A percentile compares a stretch with the other conserved stretches of the same genome.
phyloP scores from a whole-genome alignment of 1,140 invertebrate species.

The Bilobella aurantiaca region DNA sequence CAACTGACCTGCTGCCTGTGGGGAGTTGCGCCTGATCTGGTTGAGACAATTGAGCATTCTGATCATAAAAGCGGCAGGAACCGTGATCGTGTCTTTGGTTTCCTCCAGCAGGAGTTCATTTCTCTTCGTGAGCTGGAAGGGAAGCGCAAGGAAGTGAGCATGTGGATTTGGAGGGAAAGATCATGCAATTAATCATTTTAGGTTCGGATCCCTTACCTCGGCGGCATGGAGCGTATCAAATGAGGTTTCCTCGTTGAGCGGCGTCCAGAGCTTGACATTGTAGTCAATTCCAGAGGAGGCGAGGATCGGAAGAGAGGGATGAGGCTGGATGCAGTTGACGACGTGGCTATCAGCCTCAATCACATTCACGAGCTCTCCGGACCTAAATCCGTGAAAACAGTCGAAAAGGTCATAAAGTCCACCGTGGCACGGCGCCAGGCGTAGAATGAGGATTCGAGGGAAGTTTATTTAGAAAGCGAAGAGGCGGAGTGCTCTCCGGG shows the following conservation, averaged over 20 bases:
- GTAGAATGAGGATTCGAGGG: slow-evolving; percentile 16
- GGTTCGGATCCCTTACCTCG: slow-evolving; percentile 48
- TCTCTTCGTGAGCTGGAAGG: slow-evolving; percentile 59
- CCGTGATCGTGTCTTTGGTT: slow-evolving; percentile 77
- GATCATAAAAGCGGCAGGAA: slow-evolving; percentile 80
- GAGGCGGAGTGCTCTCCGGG: neutral
- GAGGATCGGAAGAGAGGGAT: slow-evolving; percentile 66
- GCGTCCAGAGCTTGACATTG: slow-evolving; percentile 77
- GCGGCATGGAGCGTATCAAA: slow-evolving; percentile 59
- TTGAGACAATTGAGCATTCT: slow-evolving; percentile 38
- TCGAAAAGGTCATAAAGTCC: too few species aligned
- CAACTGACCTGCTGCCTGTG: neutral
- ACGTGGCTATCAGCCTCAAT: slow-evolving; percentile 75
- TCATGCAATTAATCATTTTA: slow-evolving; percentile 5
- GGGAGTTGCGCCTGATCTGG: slow-evolving; percentile 21
- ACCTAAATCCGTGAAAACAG: too few species aligned
- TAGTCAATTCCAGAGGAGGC: slow-evolving; percentile 84
- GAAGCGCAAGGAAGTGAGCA: too few species aligned
- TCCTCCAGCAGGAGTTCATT: slow-evolving; percentile 82
- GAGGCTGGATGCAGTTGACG: slow-evolving; percentile 76
- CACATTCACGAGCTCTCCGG: slow-evolving; percentile 48
- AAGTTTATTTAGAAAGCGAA: neutral
- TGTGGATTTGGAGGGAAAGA: slow-evolving; percentile 16
- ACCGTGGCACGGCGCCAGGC: too few species aligned
- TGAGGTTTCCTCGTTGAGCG: slow-evolving; percentile 45